Evolutionary conservation across 2,888 invertebrate species (phyloP), one percentile per base, ranked within the genome.

Genomic region (Lucinisca nassula): DNA sequence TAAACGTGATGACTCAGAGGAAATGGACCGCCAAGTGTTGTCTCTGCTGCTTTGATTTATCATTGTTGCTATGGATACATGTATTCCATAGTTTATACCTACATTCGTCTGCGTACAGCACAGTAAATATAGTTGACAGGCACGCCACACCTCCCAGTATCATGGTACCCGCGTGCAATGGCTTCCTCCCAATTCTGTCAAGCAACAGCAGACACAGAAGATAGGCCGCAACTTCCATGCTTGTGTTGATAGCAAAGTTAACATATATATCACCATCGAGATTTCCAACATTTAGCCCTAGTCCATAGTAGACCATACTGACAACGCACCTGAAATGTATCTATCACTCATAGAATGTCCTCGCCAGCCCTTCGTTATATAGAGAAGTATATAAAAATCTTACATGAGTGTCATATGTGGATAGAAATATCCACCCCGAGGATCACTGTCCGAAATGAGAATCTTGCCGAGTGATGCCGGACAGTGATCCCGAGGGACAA

Each of bases 261-360:
- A 94, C 81, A 89, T 94, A 94, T 8, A 94, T 91, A 79, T 92
- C 91, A 0, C 95, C 95, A 40, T 93, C 91, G 8, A 95, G 80
- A 82, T 92, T 93, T 0, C 92, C 92, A 2, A 92, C 89, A 77
- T 94, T 93, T 14, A 94, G 86, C 8, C 93, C 89, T n/a, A 95
- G 91, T 0, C 93, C 94, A 73, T 94, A 94, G 61, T 93, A 95
- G 37, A 93, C 93, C 93, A 94, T 92, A 14, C 93, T 89, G 21
- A 92, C 92, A 0, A 94, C 94, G 21, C 91, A 78, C 95, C 95
- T 95, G 77, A 0, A 84, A 12, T n/a, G n/a, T n/a, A n/a, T n/a
- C n/a, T n/a, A n/a, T n/a, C n/a, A n/a, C n/a, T n/a, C n/a, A n/a
- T n/a, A n/a, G n/a, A n/a, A n/a, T n/a, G n/a, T n/a, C n/a, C n/a